Evolutionary conservation across 2,888 invertebrate species (phyloP).

Genomic region (Polymixis lichenea): DNA sequence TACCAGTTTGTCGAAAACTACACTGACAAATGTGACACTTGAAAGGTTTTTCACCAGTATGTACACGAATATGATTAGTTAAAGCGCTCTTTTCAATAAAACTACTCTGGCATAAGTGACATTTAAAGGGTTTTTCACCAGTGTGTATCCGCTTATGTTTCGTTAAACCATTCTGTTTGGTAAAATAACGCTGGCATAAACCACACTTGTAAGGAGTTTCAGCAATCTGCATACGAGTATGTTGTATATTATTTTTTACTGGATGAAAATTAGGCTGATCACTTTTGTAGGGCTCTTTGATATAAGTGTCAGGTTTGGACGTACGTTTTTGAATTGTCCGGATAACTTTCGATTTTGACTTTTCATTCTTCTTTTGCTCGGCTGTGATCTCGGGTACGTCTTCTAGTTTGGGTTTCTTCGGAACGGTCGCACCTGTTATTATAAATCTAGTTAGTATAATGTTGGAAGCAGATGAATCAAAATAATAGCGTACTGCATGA

Average conservation of each 20-base stretch:
- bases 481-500: background rate
- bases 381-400: background rate
- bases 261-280: background rate
- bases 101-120: conserved; percentile 2
- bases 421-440: background rate
- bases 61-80: conserved; percentile 3
- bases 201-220: background rate
- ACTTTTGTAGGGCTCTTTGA: background rate
- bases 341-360: background rate
- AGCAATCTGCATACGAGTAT: background rate
- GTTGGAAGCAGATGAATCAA: background rate
- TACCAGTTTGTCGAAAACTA: background rate
- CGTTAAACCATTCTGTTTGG: background rate
- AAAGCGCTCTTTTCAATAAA: conserved; percentile 10
- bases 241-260: background rate
- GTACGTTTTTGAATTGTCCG: background rate
- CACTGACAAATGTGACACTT: conserved; percentile 2
- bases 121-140: conserved; percentile 2
- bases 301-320: background rate
- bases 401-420: background rate
- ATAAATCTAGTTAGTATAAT: background rate
- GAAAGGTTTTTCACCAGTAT: conserved; percentile 14
- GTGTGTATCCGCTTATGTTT: conserved; percentile 1
- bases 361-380: background rate
- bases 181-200: background rate